phyloP scores from a whole-genome alignment of 2,888 invertebrate species.

The Nemapogon koenigi region DNA sequence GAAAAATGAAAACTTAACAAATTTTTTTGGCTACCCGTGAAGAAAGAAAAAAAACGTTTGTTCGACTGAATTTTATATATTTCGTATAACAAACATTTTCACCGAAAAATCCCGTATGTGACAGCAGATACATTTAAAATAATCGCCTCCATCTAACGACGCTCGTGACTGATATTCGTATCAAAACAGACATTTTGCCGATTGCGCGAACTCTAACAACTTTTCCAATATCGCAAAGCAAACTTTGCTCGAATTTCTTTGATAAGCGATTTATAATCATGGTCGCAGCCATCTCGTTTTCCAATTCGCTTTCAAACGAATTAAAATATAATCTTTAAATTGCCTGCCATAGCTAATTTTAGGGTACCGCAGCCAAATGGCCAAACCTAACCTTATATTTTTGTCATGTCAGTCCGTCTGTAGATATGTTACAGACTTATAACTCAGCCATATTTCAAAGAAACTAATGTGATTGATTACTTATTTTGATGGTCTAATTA shows the following conservation, averaged over 20 bases:
- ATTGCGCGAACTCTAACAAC: constrained; percentile 33
- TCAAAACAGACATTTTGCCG: constrained; percentile 30
- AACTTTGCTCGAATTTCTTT: constrained; percentile 37
- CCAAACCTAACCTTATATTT: background rate
- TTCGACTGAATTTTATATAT: background rate
- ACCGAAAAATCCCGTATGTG: background rate
- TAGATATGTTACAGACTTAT: too few species aligned
- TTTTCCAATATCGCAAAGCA: constrained; percentile 48
- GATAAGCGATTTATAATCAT: constrained; percentile 58
- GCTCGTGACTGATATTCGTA: constrained; percentile 35
- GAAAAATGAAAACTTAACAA: too few species aligned
- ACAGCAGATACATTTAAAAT: background rate
- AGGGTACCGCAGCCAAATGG: background rate
- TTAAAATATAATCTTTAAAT: constrained; percentile 32
- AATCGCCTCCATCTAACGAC: constrained; percentile 16
- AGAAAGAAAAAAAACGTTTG: background rate
- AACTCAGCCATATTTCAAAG: too few species aligned
- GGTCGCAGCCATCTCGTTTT: constrained; percentile 20
- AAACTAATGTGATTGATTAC: too few species aligned
- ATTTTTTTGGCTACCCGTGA: background rate
- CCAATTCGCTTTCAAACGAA: constrained; percentile 22
- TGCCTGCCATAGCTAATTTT: too few species aligned
- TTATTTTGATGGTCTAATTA: too few species aligned
- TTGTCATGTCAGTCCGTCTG: background rate
- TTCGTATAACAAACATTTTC: background rate